These are phyloP conservation scores for Zootermopsis nevadensis DNA, from an alignment of 2,888 invertebrate genomes.

Conservation along the genomic window DNA sequence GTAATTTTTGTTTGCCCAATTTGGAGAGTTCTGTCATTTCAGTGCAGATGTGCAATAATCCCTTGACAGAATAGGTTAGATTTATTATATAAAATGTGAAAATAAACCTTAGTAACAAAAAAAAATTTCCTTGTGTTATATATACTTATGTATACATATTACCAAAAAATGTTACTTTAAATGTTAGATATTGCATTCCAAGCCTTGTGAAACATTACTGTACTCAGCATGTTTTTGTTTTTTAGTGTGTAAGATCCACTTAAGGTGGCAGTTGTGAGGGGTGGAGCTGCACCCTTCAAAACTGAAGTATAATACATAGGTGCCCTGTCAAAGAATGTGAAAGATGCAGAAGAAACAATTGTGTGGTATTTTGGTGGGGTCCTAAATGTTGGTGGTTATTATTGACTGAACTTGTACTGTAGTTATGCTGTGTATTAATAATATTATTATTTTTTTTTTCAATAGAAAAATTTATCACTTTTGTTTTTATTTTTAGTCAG, in stretches of 20 bases:
- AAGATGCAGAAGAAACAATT: background rate
- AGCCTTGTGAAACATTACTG: slow-evolving; percentile 53
- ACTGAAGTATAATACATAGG: slow-evolving; percentile 48
- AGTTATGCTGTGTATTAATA: slow-evolving; percentile 44
- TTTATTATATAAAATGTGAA: slow-evolving; percentile 41
- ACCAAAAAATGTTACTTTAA: slow-evolving; percentile 48
- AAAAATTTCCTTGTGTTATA: slow-evolving; percentile 38
- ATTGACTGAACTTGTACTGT: slow-evolving; percentile 38
- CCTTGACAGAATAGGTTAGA: slow-evolving; percentile 18
- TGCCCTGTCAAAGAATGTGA: slow-evolving; percentile 54
- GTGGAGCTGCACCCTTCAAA: background rate
- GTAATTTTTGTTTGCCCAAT: slow-evolving; percentile 14
- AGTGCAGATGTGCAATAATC: slow-evolving; percentile 56
- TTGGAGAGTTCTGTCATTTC: slow-evolving; percentile 59
- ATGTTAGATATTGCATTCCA: slow-evolving; percentile 58
- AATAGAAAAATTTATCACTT: slow-evolving; percentile 35
- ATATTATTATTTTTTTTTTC: slow-evolving; percentile 43
- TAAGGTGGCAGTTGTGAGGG: background rate
- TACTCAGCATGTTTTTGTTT: slow-evolving; percentile 18
- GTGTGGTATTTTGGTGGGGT: slow-evolving; percentile 7
- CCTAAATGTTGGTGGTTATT: slow-evolving; percentile 15
- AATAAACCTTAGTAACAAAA: slow-evolving; percentile 30
- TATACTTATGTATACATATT: slow-evolving; percentile 37
- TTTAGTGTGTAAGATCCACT: slow-evolving; percentile 8
- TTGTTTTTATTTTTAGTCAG: slow-evolving; percentile 74